Evolutionary conservation across 2,888 invertebrate genomes (phyloP).

Genomic region (Meandrusa payeni): DNA sequence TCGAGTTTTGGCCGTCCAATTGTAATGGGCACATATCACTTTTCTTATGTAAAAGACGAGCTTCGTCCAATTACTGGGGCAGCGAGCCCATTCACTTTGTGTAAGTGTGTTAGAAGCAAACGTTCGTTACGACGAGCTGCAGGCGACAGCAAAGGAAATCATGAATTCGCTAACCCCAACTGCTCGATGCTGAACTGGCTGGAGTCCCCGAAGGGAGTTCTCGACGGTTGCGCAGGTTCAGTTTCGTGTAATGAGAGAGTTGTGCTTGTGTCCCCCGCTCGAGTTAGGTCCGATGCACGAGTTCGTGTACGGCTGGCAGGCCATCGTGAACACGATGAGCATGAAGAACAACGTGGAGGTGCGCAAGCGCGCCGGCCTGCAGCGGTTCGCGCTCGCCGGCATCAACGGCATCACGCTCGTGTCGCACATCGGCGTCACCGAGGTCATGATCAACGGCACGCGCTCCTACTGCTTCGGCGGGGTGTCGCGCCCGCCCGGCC

Average conservation of each 20-base stretch:
- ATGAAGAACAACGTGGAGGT: slow-evolving; percentile 76
- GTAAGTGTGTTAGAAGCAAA: too few species aligned
- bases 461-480: slow-evolving; percentile 71
- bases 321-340: slow-evolving; percentile 75
- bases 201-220: too few species aligned
- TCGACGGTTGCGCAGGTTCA: too few species aligned
- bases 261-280: slow-evolving; percentile 45
- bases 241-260: neutral
- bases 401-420: slow-evolving; percentile 70
- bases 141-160: too few species aligned
- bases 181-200: too few species aligned
- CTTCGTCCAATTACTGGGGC: too few species aligned
- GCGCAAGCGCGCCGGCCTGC: slow-evolving; percentile 69
- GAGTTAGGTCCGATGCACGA: slow-evolving; percentile 69
- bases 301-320: slow-evolving; percentile 75
- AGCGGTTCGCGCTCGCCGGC: slow-evolving; percentile 71
- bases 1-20: too few species aligned
- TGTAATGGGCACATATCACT: too few species aligned
- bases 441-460: slow-evolving; percentile 75
- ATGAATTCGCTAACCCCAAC: too few species aligned
- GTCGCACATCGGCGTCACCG: slow-evolving; percentile 72
- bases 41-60: too few species aligned
- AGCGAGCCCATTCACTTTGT: too few species aligned
- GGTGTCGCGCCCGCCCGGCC: slow-evolving; percentile 64
- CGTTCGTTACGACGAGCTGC: too few species aligned